These are phyloP conservation scores for Drosophila formosana DNA, from an alignment of 2,888 invertebrate species.

Conservation along the genomic window DNA sequence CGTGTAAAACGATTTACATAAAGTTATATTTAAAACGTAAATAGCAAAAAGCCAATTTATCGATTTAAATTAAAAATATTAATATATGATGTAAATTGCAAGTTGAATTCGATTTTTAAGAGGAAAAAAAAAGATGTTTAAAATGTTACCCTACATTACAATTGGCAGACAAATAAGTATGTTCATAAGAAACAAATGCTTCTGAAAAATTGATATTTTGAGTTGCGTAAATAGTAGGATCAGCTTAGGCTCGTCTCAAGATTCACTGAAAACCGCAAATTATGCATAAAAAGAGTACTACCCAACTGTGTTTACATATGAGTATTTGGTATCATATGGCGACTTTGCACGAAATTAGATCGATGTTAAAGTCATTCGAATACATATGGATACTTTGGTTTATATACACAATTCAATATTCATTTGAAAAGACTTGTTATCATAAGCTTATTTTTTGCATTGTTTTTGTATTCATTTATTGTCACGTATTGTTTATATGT, in stretches of 20 bases:
- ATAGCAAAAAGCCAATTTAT: no score
- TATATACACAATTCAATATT: constrained; percentile 30
- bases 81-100: no score
- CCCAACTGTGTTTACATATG: constrained; percentile 27
- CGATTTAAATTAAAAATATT: no score
- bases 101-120: no score
- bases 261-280: background rate
- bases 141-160: no score
- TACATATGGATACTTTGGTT: constrained; percentile 18
- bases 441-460: constrained; percentile 14
- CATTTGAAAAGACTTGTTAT: constrained; percentile 17
- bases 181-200: no score
- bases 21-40: no score
- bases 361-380: constrained; percentile 14
- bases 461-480: constrained; percentile 34
- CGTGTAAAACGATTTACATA: no score
- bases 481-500: constrained; percentile 7
- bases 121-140: no score
- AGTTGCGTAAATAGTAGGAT: background rate
- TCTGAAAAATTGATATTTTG: background rate
- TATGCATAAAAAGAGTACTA: background rate
- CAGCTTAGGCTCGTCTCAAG: background rate
- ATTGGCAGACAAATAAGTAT: no score
- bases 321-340: constrained; percentile 30
- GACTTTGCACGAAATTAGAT: constrained; percentile 16